Evolutionary conservation across 2,888 invertebrate species (phyloP).

Genomic region (Standfussiana lucernea): DNA sequence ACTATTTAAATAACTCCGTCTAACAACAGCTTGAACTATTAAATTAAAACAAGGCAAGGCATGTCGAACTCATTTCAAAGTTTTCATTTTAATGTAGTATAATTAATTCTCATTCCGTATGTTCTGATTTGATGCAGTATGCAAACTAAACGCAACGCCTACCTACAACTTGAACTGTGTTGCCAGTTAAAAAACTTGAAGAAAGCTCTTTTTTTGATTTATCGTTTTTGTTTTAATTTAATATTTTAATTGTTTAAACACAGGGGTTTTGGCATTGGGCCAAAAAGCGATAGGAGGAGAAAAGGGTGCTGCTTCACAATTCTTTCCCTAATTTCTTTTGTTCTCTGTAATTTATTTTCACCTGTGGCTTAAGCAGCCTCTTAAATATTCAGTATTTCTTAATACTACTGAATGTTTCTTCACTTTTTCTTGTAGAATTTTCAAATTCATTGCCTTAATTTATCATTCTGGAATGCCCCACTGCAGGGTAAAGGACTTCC

Average conservation of each 20-base stretch:
- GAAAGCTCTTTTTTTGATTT: constrained; percentile 12
- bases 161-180: constrained; percentile 38
- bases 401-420: no score
- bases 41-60: constrained; percentile 64
- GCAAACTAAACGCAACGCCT: constrained; percentile 53
- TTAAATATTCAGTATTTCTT: background rate
- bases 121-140: constrained; percentile 66
- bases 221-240: constrained; percentile 39
- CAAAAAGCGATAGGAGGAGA: background rate
- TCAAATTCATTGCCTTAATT: constrained; percentile 23
- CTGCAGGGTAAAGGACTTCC: background rate
- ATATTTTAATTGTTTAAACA: constrained; percentile 37
- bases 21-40: constrained; percentile 61
- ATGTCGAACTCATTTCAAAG: constrained; percentile 71
- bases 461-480: constrained; percentile 11
- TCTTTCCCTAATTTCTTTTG: background rate
- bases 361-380: background rate
- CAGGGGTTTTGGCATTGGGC: constrained; percentile 1
- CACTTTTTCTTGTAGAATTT: background rate
- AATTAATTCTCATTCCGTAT: constrained; percentile 76
- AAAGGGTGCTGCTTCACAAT: background rate
- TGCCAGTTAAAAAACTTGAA: constrained; percentile 13
- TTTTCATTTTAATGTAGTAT: constrained; percentile 75
- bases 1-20: constrained; percentile 48
- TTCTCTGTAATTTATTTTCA: constrained; percentile 1